Evolutionary conservation across 2,113 vertebrate genomes (phyloP), one percentile per base, ranked within the genome.

Genomic region (Myxocyprinus asiaticus): DNA sequence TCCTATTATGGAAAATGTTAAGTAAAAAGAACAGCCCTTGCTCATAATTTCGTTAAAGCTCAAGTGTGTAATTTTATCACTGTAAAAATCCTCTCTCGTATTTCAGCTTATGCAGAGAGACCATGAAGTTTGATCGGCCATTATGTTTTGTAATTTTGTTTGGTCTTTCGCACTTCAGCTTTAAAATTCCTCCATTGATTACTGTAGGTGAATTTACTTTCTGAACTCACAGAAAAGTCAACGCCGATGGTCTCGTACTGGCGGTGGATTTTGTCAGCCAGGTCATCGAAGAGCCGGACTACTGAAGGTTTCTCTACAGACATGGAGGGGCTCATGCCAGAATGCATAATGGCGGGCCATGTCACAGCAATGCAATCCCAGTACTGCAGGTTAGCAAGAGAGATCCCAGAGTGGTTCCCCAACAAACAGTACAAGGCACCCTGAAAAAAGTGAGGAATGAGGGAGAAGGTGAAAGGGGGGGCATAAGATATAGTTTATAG

Each of bases 401-500:
- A 98, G 14, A 97, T 94, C 33, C 95, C 96, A 51, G 90, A 95
- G 82, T 97, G 96, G 87, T 96, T 98, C 80, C 97, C 97, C 82
- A 98, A 92, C 7, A 99, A 94, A 90, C 97, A 99, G 88, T 99
- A 98, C 90, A 99, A 95, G 87, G 97, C 96, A 91, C 97, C 97
- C 97, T 98, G 83, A 55, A 81, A 77, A 72, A 9, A 14, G 43
- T 51, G 15, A 56, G 9, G 5, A 43, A 81, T 3, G 42, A 44
- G 9, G n/a, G 22, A 72, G 78, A 56, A 33, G 22, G 22, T 33
- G 10, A 47, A 59, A n/a, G 0, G 12, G 9, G 4, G 7, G n/a
- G 2, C n/a, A 55, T 1, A 5, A 56, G 10, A 6, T n/a, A 12
- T 58, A 58, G 4, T 7, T 48, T 48, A 48, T 48, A 2, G 47